phyloP scores from a whole-genome alignment of 2,888 invertebrate species.

The Glyphotaelius pellucidus region DNA sequence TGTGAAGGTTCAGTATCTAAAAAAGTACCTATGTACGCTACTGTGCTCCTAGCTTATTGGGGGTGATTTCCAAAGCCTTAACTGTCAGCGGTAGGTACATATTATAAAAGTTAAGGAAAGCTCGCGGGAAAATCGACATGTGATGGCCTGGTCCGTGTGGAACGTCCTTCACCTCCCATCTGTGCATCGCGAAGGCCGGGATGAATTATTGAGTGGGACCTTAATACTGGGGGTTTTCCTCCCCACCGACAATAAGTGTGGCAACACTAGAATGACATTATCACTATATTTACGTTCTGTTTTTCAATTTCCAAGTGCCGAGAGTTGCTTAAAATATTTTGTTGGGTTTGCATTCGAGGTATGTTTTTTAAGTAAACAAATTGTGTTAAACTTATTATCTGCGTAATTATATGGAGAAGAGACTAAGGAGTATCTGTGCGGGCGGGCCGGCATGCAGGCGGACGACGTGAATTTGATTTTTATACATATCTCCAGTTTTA shows the following conservation, averaged over 20 bases:
- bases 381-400: no score
- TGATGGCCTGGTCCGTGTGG: conserved; percentile 38
- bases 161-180: conserved; percentile 53
- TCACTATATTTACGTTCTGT: neutral
- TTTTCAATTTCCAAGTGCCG: neutral
- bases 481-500: no score
- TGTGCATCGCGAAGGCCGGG: conserved; percentile 46
- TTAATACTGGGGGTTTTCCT: neutral
- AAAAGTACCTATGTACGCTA: neutral
- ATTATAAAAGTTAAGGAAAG: neutral
- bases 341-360: neutral
- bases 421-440: no score
- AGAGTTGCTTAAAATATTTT: neutral
- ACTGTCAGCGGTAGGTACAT: neutral
- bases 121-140: conserved; percentile 36
- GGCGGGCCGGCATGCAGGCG: no score
- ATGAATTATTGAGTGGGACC: conserved; percentile 52
- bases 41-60: neutral
- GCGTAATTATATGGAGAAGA: no score
- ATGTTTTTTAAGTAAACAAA: neutral
- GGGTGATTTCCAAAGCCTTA: neutral
- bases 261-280: neutral
- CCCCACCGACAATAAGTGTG: neutral
- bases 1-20: neutral
- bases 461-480: no score